Evolutionary conservation across 1,140 invertebrate species (phyloP).

Genomic region (Anastatus disparis): DNA sequence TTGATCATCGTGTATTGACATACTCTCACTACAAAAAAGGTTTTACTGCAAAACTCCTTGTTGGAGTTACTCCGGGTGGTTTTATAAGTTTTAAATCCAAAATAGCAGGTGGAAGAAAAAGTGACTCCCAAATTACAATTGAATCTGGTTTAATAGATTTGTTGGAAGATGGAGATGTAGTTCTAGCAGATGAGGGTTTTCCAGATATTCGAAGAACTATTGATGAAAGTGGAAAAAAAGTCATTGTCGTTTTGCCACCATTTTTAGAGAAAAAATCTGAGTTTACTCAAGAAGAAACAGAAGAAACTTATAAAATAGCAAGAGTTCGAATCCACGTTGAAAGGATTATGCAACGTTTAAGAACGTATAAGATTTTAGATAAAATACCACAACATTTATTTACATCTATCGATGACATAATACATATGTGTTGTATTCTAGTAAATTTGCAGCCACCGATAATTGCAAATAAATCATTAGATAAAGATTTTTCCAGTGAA

Average conservation of each 20-base stretch:
- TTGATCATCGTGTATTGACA: no score
- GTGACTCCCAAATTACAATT: no score
- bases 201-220: conserved; percentile 48
- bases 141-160: conserved; percentile 52
- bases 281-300: conserved; percentile 49
- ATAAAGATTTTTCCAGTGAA: no score
- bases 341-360: conserved; percentile 52
- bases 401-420: conserved; percentile 26
- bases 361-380: conserved; percentile 48
- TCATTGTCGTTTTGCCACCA: conserved; percentile 51
- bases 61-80: conserved; percentile 59
- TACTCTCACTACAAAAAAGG: no score
- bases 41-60: conserved; percentile 54
- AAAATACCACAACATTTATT: conserved; percentile 44
- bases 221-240: conserved; percentile 38
- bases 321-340: conserved; percentile 56
- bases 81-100: conserved; percentile 60
- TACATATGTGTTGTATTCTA: conserved; percentile 38
- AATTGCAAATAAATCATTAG: background rate
- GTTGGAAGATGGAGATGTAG: conserved; percentile 56
- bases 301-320: conserved; percentile 53
- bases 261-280: conserved; percentile 44
- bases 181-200: conserved; percentile 63
- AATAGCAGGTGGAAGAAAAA: no score
- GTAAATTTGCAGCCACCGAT: conserved; percentile 42